Evolutionary conservation across 2,888 invertebrate species (phyloP), one percentile per base, ranked within the genome.

Genomic region (Nudaria mundana): DNA sequence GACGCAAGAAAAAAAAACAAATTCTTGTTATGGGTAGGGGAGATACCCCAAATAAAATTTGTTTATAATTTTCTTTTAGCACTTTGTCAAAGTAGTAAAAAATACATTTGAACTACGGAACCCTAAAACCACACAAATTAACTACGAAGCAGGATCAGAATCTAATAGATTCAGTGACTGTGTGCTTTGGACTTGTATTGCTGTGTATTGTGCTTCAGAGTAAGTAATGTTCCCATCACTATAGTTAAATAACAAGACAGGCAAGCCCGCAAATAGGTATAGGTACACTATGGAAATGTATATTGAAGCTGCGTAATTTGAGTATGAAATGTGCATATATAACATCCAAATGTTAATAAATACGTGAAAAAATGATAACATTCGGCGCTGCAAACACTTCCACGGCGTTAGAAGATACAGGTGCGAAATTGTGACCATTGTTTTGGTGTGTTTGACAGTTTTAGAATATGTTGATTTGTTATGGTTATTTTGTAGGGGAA

Each of bases 201-300:
- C 8, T 20, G 20, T 20, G 20, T 20, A 2, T 20, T 20, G 20
- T 20, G 5, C 6, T 20, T n/a, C n/a, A n/a, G n/a, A n/a, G 1
- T 7, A 13, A 4, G 20, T 8, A 3, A 20, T 20, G 20, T 5
- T 29, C 40, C 60, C 81, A 74, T 63, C 81, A 76, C 81, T 81
- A 82, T 51, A 63, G 69, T 84, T 84, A 83, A 83, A 82, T 85
- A 83, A 85, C 80, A 79, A n/a, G n/a, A n/a, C n/a, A n/a, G n/a
- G n/a, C 72, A 66, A 63, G 63, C 63, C 62, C 63, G 63, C 62
- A 61, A 55, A 57, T 71, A 68, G 69, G 74, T 76, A 73, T 75
- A 74, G 71, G 70, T n/a, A n/a, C n/a, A n/a, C n/a, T n/a, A n/a
- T n/a, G n/a, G 63, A 63, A 67, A 66, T 71, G 66, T 69, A 56